Evolutionary conservation across 2,797 vertebrate species (phyloP).

Genomic region (Diglossa cyanea): DNA sequence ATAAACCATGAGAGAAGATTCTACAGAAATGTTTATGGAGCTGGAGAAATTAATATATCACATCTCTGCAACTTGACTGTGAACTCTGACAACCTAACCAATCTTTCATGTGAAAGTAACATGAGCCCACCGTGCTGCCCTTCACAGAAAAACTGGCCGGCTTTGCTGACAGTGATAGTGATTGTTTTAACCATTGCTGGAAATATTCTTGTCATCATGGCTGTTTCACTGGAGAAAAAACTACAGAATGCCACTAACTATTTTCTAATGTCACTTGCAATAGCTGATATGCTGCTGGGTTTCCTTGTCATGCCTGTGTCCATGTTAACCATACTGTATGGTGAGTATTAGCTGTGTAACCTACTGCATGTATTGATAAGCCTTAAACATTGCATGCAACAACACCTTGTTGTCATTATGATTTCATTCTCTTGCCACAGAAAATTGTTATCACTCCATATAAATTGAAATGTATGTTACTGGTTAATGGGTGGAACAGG

Average conservation of each 20-base stretch:
- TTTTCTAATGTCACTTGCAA: conserved; percentile 96
- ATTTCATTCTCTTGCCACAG: not conserved
- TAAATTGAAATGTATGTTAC: not conserved
- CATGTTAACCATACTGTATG: conserved; percentile 94
- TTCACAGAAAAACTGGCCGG: conserved; percentile 90
- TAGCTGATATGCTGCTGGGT: conserved; percentile 95
- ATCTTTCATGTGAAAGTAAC: conserved; percentile 68
- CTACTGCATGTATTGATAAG: not conserved
- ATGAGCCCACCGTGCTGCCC: conserved; percentile 45
- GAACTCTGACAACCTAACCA: conserved; percentile 68
- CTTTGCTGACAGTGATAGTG: conserved; percentile 85
- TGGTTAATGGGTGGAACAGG: not conserved
- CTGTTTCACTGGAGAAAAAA: conserved; percentile 95
- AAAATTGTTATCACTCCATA: not conserved
- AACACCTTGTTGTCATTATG: not conserved
- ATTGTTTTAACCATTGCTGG: conserved; percentile 91
- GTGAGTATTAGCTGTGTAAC: conserved; percentile 78
- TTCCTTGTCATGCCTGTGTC: conserved; percentile 96
- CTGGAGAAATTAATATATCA: conserved; percentile 76
- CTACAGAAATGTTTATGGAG: conserved; percentile 55
- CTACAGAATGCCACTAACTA: conserved; percentile 98
- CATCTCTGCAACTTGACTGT: conserved; percentile 68
- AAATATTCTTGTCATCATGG: conserved; percentile 96
- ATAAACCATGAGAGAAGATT: conserved; percentile 63
- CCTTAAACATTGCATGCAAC: conserved; percentile 1